Percentiles rank a stretch among this genome's conserved stretches.
Conservation (phyloP, 2,113 vertebrate genomes). For the Poicephalus gulielmi region DNA sequence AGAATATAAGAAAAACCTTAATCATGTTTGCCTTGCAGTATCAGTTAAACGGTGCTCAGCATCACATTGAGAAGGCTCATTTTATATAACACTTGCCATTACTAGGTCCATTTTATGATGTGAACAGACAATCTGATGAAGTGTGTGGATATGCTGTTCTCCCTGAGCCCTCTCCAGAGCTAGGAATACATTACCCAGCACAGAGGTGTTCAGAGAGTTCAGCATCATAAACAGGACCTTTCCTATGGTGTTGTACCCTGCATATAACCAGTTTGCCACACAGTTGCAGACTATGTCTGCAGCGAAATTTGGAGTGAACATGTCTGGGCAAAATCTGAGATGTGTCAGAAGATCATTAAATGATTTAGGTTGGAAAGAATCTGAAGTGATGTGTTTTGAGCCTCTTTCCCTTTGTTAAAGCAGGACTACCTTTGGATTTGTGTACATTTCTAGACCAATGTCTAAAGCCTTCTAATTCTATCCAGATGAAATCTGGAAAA, state of each 20-base stretch:
- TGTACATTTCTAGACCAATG: background rate
- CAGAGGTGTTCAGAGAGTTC: background rate
- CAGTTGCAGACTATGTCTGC: background rate
- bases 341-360: background rate
- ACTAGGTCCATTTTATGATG: background rate
- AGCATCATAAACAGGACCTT: accelerated
- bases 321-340: background rate
- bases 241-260: background rate
- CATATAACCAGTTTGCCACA: background rate
- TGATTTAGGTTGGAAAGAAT: background rate
- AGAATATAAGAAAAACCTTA: background rate
- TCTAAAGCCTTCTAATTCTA: background rate
- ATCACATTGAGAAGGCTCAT: background rate
- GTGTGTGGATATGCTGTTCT: background rate
- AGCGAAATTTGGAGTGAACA: background rate
- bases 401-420: background rate
- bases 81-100: background rate
- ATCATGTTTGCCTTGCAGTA: background rate
- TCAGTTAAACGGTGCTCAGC: background rate
- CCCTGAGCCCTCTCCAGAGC: background rate
- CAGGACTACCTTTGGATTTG: background rate
- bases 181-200: background rate
- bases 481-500: background rate
- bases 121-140: background rate
- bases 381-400: background rate